Conservation (phyloP, 2,113 vertebrate genomes). For the Gallinago jamesoni region DNA sequence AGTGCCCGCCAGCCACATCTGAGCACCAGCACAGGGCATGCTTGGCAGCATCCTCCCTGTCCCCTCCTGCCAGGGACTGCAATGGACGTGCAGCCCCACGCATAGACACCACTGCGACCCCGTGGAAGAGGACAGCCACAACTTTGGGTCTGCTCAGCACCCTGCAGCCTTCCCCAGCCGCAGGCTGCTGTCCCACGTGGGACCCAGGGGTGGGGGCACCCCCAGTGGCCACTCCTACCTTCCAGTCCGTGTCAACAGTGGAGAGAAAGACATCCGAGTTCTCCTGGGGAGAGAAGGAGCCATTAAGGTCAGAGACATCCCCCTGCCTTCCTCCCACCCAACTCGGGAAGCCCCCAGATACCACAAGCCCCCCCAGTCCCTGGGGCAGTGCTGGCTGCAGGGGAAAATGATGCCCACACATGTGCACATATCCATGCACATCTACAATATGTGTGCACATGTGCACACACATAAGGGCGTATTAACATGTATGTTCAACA, state of each 20-base stretch:
- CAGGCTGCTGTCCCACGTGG: background rate
- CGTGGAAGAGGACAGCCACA: background rate
- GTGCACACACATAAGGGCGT: background rate
- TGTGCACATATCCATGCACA: rapidly evolving
- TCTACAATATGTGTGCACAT: background rate
- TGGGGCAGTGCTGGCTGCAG: rapidly evolving
- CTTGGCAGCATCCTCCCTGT: background rate
- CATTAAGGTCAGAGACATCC: background rate
- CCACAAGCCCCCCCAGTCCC: background rate
- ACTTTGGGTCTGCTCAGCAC: rapidly evolving
- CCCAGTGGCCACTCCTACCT: constrained; percentile 76
- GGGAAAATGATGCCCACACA: rapidly evolving
- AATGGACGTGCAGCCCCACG: background rate
- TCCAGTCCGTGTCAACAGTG: constrained; percentile 85
- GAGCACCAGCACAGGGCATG: background rate
- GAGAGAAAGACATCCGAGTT: constrained; percentile 87
- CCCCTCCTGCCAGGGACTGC: background rate
- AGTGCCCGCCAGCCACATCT: background rate
- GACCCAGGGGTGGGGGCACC: background rate
- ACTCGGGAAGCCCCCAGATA: background rate
- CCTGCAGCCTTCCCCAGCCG: background rate
- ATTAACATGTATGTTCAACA: background rate
- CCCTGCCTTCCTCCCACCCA: background rate
- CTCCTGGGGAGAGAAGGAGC: constrained; percentile 77
- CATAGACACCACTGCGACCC: background rate